Conservation (phyloP, 1,140 invertebrate genomes). For the Mactra quadrangularis region DNA sequence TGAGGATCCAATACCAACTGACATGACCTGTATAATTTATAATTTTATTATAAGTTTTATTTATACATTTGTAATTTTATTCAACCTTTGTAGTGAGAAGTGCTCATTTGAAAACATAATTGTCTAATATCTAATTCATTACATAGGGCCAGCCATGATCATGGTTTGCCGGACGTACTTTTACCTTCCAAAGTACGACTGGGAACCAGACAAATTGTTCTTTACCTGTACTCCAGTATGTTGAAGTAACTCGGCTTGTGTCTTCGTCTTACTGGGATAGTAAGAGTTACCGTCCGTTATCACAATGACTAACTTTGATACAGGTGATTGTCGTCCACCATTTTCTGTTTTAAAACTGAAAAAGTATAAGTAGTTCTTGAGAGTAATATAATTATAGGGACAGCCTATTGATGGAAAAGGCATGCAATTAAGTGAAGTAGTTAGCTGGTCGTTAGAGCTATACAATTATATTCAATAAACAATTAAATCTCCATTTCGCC, state of each 20-base stretch:
- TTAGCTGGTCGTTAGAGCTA: constrained; percentile 21
- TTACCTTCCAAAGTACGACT: too few species aligned
- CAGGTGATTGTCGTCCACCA: background rate
- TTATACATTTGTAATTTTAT: constrained; percentile 56
- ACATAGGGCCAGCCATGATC: constrained; percentile 50
- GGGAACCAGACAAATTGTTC: too few species aligned
- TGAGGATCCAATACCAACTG: constrained; percentile 64
- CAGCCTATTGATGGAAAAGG: too few species aligned
- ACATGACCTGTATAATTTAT: constrained; percentile 49
- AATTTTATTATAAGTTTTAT: constrained; percentile 67
- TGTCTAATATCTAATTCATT: too few species aligned
- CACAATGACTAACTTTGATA: constrained; percentile 24
- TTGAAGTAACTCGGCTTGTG: constrained; percentile 14
- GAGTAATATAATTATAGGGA: background rate
- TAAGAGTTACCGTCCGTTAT: constrained; percentile 40
- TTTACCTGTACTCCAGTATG: background rate
- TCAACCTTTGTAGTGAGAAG: too few species aligned
- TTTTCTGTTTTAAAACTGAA: background rate
- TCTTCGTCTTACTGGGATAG: background rate
- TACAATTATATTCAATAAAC: too few species aligned
- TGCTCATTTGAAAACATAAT: too few species aligned
- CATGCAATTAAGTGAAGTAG: too few species aligned
- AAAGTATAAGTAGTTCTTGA: background rate
- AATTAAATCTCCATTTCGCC: too few species aligned
- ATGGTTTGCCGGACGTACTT: too few species aligned